Conservation (phyloP, 2,113 vertebrate species). For the Cygnus buccinator region DNA sequence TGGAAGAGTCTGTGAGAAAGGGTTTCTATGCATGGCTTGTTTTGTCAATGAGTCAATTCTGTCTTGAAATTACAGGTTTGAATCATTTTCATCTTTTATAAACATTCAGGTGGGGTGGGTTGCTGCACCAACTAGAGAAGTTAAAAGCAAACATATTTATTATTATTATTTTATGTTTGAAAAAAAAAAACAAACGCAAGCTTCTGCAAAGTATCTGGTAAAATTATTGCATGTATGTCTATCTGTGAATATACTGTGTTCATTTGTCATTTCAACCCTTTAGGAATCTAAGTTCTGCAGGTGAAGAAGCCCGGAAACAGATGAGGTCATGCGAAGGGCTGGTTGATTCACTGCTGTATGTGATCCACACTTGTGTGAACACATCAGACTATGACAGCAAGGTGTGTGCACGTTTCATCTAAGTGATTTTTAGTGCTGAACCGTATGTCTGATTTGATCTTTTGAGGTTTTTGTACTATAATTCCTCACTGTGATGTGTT, state of each 20-base stretch:
- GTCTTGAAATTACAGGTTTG: fast-evolving
- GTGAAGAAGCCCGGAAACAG: constrained; percentile 95
- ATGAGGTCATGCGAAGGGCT: constrained; percentile 95
- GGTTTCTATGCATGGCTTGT: fast-evolving
- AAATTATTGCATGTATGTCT: background rate
- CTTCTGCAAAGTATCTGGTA: background rate
- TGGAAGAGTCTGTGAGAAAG: background rate
- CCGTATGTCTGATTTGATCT: background rate
- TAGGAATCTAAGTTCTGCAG: constrained; percentile 96
- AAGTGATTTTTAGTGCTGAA: fast-evolving
- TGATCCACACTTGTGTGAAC: constrained; percentile 98
- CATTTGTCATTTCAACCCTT: background rate
- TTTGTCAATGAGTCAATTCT: background rate
- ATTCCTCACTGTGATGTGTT: background rate
- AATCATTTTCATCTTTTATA: background rate
- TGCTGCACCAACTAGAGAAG: background rate
- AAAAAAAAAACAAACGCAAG: too few relatives aligned
- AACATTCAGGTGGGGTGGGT: background rate
- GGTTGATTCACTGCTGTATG: constrained; percentile 92
- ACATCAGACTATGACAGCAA: constrained; percentile 98
- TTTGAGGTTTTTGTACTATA: background rate
- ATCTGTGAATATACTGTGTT: background rate
- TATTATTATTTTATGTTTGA: background rate
- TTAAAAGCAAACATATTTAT: background rate
- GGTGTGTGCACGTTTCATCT: constrained; percentile 70